Base-by-base conservation (phyloP, 2,113 vertebrate genomes). In the Dascyllus trimaculatus region DNA sequence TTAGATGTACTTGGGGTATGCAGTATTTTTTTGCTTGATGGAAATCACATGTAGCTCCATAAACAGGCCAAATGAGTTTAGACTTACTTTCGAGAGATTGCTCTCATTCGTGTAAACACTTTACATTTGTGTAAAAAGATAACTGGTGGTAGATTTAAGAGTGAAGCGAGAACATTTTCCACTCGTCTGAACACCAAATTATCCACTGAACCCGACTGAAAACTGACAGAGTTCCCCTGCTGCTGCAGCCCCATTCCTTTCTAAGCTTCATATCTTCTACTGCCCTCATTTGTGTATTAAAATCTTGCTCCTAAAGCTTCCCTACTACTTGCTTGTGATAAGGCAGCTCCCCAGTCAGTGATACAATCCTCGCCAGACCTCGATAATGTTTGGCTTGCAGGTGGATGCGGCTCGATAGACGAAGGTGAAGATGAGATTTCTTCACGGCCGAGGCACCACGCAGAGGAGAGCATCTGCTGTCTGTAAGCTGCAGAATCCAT, bases 391-490 rank as follows among this genome's bases (percentile, higher is more conserved):
- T 75, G 22, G 15, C 53, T 72, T 17, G n/a, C 18, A 5, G 11
- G 38, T 61, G 65, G 64, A 46, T 1, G 21, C 2, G 21, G 48
- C 51, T 66, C 15, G 14, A 57, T 63, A 60, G 68, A 72, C 69
- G 66, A 76, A 73, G 80, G 64, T 76, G 76, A 81, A 62, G 76
- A 74, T 45, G 53, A 71, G 75, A 25, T 56, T 29, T 56, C 29
- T n/a, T 14, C 61, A 9, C 46, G 5, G 11, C 46, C 26, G 66
- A 70, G 57, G 35, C 57, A 32, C 57, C 84, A 82, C 18, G 62
- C 78, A 57, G 77, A 80, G 84, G 57, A 45, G 59, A 81, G 68
- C 79, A 90, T 85, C 86, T 87, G 82, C 83, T 65, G 78, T 81
- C 75, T 70, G 69, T 48, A 17, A 69, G 45, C 67, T 52, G 54